A percentile compares a stretch with the other conserved stretches of the same genome.
Conservation (phyloP, 2,888 invertebrate genomes). For the Eilema sororculum region DNA sequence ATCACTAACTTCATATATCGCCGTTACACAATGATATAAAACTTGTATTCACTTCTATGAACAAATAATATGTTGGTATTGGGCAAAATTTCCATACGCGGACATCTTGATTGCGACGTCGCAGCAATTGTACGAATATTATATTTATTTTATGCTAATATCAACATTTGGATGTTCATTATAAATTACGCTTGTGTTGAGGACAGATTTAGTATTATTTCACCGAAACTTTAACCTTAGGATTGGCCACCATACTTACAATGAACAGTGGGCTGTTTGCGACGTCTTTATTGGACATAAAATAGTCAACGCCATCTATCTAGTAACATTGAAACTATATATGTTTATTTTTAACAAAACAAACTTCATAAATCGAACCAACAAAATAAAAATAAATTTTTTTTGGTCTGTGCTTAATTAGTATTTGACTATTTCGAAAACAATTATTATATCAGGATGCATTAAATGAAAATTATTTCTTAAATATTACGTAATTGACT, state of each 20-base stretch:
- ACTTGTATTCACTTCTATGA: constrained; percentile 45
- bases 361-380: no score
- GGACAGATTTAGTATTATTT: constrained; percentile 51
- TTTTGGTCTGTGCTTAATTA: no score
- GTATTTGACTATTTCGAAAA: no score
- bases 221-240: constrained; percentile 61
- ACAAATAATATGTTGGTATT: constrained; percentile 55
- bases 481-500: no score
- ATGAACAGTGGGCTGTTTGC: neutral
- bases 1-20: constrained; percentile 37
- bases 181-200: constrained; percentile 50
- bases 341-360: neutral
- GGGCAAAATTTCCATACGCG: constrained; percentile 66
- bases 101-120: constrained; percentile 65
- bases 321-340: neutral
- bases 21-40: constrained; percentile 49
- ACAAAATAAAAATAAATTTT: no score
- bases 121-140: constrained; percentile 77
- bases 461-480: no score
- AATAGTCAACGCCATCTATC: neutral
- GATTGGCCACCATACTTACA: constrained; percentile 20
- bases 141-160: constrained; percentile 81
- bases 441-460: no score
- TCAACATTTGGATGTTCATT: constrained; percentile 64
- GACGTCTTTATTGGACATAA: neutral